Conservation (phyloP, 2,888 invertebrate genomes). For the Melolontha melolontha region DNA sequence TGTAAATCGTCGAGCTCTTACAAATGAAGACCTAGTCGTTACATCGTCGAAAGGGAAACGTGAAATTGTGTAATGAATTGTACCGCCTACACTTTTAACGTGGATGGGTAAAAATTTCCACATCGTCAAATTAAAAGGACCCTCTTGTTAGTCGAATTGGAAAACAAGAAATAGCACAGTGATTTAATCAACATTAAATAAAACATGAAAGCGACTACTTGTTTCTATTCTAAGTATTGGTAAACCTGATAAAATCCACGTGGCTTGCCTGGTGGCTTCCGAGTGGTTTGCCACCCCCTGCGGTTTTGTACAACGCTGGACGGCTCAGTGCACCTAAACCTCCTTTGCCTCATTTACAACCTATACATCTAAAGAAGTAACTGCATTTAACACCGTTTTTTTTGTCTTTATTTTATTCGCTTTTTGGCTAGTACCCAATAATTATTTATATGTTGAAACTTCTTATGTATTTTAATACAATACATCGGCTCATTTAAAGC, state of each 20-base stretch:
- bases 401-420: too few relatives aligned
- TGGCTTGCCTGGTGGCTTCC: conserved; percentile 48
- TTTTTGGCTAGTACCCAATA: too few relatives aligned
- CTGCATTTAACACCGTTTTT: too few relatives aligned
- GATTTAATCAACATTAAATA: conserved; percentile 55
- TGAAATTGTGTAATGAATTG: conserved; percentile 42
- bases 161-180: conserved; percentile 50
- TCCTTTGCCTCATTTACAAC: conserved; percentile 34
- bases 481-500: too few relatives aligned
- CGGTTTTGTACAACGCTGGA: conserved; percentile 45
- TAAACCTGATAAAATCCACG: conserved; percentile 53
- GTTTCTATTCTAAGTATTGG: conserved; percentile 49
- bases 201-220: conserved; percentile 54
- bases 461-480: too few relatives aligned
- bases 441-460: too few relatives aligned
- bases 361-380: background rate
- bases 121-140: conserved; percentile 27
- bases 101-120: conserved; percentile 27
- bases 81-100: conserved; percentile 13
- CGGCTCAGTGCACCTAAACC: conserved; percentile 44
- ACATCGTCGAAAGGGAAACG: conserved; percentile 36
- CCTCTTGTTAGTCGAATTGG: conserved; percentile 42
- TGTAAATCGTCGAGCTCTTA: conserved; percentile 36
- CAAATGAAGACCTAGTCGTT: conserved; percentile 41
- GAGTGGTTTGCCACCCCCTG: conserved; percentile 48